phyloP scores from a whole-genome alignment of 2,797 vertebrate genomes.

The Thalassophryne amazonica region DNA sequence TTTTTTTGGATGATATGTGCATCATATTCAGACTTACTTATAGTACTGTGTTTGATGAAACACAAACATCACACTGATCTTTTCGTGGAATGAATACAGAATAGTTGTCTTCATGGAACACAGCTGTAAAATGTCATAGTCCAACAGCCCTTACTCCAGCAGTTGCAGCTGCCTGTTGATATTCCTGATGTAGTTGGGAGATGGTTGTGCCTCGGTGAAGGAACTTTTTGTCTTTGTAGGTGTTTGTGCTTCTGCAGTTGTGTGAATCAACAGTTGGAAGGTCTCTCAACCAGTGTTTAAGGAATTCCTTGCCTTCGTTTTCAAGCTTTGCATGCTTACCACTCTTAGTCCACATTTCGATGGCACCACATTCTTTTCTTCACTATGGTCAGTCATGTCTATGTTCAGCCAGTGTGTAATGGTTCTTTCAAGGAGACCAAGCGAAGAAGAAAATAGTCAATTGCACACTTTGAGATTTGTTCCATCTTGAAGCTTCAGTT shows the following conservation, averaged over 20 bases:
- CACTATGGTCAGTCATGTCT: not conserved
- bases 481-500: conserved; percentile 4
- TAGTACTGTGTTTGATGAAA: conserved; percentile 6
- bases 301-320: conserved; percentile 2
- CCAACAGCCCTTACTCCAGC: conserved; percentile 3
- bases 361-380: conserved; percentile 1
- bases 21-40: not conserved
- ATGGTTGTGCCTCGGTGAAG: conserved; percentile 14
- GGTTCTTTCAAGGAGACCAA: conserved; percentile 12
- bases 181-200: conserved; percentile 7
- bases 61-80: conserved; percentile 6
- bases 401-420: not conserved
- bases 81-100: conserved; percentile 3
- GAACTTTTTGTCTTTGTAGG: conserved; percentile 12
- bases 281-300: conserved; percentile 9
- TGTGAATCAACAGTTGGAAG: conserved; percentile 13
- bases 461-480: not conserved
- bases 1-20: not conserved
- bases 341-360: conserved; percentile 12
- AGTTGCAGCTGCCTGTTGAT: conserved; percentile 19
- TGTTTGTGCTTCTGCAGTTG: conserved; percentile 13
- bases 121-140: conserved; percentile 4
- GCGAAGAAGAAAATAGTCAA: conserved; percentile 6
- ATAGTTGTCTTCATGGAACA: conserved; percentile 11
- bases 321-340: conserved; percentile 7